Conservation (phyloP, 1,140 invertebrate genomes). For the Drosophila willistoni region DNA sequence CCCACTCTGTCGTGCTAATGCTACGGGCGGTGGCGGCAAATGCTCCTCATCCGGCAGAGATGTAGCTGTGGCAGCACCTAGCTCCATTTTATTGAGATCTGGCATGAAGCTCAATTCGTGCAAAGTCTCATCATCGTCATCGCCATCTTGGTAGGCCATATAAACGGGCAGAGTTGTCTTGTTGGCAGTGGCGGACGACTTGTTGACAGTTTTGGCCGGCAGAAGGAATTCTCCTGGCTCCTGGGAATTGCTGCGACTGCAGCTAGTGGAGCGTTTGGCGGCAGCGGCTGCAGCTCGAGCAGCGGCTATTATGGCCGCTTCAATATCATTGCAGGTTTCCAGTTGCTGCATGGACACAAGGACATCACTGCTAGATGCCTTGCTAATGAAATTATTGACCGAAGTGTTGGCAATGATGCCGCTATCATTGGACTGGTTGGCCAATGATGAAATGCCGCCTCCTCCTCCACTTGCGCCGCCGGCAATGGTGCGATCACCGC, state of each 20-base stretch:
- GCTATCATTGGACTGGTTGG: slow-evolving; percentile 72
- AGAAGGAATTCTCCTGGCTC: slow-evolving; percentile 36
- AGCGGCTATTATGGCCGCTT: slow-evolving; percentile 76
- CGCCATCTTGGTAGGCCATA: slow-evolving; percentile 32
- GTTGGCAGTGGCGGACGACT: slow-evolving; percentile 2
- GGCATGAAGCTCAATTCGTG: slow-evolving; percentile 66
- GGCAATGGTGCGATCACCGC: slow-evolving; percentile 7
- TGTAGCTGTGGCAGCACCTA: not conserved
- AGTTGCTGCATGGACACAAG: slow-evolving; percentile 57
- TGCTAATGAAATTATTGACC: slow-evolving; percentile 61
- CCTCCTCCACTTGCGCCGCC: slow-evolving; percentile 23
- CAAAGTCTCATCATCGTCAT: slow-evolving; percentile 49
- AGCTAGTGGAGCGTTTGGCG: slow-evolving; percentile 48
- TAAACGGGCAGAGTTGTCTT: slow-evolving; percentile 39
- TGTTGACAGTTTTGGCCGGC: not conserved
- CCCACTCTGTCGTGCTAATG: not conserved
- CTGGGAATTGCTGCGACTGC: slow-evolving; percentile 64
- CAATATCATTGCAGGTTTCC: slow-evolving; percentile 79
- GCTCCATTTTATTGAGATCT: slow-evolving; percentile 36
- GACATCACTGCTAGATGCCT: slow-evolving; percentile 52
- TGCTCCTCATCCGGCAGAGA: slow-evolving; percentile 12
- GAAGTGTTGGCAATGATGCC: slow-evolving; percentile 65
- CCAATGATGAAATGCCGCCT: slow-evolving; percentile 32
- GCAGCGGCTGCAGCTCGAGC: slow-evolving; percentile 70
- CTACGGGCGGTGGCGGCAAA: not conserved